Base-by-base conservation (phyloP, 2,797 vertebrate genomes). In the Girardinus metallicus region DNA sequence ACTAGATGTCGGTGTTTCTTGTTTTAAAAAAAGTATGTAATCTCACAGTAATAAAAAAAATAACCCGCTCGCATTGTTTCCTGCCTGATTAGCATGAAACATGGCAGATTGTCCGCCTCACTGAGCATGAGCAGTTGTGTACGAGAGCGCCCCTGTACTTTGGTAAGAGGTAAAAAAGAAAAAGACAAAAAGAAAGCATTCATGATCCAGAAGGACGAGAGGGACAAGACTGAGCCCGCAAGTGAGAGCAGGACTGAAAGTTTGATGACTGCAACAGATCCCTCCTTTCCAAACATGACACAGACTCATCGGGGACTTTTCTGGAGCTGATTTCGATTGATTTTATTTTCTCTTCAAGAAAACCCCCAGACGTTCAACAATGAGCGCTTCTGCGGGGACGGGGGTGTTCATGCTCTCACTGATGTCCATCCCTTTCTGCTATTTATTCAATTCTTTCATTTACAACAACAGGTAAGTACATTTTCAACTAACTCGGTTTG, bases 311-410 rank as follows among this genome's bases (percentile, higher is more conserved):
- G 46, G 39, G 23, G 62, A 8, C 6, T 43, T 75, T 47, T 78
- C 75, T 41, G 13, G 8, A 1, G 34, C 16, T 75, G 36, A 62
- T 31, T 74, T 29, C 2, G 64, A 80, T 66, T 26, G 21, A 31
- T 39, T 57, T 16, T 11, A 26, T 73, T 29, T 62, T 31, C 36
- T 0, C 73, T 73, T 60, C 5, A n/a, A 44, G 4, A 31, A 39
- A 74, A 29, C 73, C 31, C 34, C 15, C 60, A 74, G n/a, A 11
- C 8, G 39, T 77, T 84, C 85, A 85, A 26, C 80, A 73, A 97
- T 97, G 97, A 97, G 95, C 80, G 97, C 96, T 72, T 96, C 97
- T 57, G 96, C 97, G 4, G 97, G 97, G 88, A 98, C 97, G 1
- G 96, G 97, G 53, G 97, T 97, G 83, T 99, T 99, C 86, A 90